Conservation (phyloP, 2,888 invertebrate genomes). For the Eristalis pertinax region DNA sequence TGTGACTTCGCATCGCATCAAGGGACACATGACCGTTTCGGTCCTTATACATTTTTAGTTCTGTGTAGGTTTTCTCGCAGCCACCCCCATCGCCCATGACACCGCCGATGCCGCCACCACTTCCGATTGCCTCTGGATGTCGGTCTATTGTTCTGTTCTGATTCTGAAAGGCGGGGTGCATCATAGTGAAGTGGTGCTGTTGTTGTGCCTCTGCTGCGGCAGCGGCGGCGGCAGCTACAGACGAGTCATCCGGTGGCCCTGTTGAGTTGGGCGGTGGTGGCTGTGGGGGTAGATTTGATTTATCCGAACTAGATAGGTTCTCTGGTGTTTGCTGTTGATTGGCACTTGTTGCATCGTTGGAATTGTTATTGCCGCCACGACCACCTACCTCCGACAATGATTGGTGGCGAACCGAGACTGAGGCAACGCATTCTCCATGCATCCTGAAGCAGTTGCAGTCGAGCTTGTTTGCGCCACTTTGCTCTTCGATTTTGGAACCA, state of each 20-base stretch:
- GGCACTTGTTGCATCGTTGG: slow-evolving; percentile 72
- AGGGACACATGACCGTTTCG: slow-evolving; percentile 73
- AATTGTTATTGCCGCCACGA: slow-evolving; percentile 64
- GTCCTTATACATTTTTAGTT: slow-evolving; percentile 80
- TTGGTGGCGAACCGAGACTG: slow-evolving; percentile 86
- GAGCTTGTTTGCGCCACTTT: slow-evolving; percentile 95
- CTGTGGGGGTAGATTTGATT: slow-evolving; percentile 70
- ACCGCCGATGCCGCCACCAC: slow-evolving; percentile 41
- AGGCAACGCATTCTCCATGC: slow-evolving; percentile 95
- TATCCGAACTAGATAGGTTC: slow-evolving; percentile 77
- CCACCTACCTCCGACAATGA: slow-evolving; percentile 82
- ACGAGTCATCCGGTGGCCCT: slow-evolving; percentile 49
- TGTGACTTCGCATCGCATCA: slow-evolving; percentile 70
- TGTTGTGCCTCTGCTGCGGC: slow-evolving; percentile 56
- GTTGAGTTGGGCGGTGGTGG: slow-evolving; percentile 69
- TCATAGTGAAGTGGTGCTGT: slow-evolving; percentile 78
- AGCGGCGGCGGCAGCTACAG: slow-evolving; percentile 29
- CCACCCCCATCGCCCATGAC: slow-evolving; percentile 66
- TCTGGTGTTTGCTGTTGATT: slow-evolving; percentile 76
- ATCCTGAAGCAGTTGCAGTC: slow-evolving; percentile 92
- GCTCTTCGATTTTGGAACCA: slow-evolving; percentile 96
- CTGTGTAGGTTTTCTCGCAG: slow-evolving; percentile 80
- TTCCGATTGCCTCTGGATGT: slow-evolving; percentile 58
- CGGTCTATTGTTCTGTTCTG: slow-evolving; percentile 74
- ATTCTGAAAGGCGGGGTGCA: slow-evolving; percentile 81